phyloP scores from a whole-genome alignment of 2,113 vertebrate species.

The Aramus guarauna region DNA sequence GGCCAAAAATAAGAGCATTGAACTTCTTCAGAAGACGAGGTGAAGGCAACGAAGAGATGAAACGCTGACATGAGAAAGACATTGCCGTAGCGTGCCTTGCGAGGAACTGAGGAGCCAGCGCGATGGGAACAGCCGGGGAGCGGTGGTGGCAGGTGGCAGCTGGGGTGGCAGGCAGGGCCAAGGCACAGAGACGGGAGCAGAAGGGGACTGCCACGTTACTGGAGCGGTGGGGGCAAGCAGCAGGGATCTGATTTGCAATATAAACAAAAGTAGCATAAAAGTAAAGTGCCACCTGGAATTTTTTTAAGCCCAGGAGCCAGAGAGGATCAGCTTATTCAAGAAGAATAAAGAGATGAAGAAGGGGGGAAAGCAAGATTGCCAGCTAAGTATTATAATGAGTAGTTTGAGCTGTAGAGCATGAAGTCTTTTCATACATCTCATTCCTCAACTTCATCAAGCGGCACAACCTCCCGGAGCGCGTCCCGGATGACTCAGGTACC shows the following conservation, averaged over 20 bases:
- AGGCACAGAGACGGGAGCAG: background rate
- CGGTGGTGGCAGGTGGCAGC: background rate
- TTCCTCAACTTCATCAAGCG: background rate
- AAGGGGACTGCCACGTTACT: background rate
- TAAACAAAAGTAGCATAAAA: background rate
- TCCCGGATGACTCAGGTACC: rapidly evolving
- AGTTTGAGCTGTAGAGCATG: background rate
- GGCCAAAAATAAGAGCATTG: background rate
- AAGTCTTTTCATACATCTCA: background rate
- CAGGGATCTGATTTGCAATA: background rate
- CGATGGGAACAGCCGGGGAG: background rate
- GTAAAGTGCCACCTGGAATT: background rate
- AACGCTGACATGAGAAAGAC: background rate
- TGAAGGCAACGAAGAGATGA: background rate
- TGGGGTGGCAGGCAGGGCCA: background rate
- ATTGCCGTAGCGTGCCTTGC: rapidly evolving
- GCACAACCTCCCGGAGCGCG: background rate
- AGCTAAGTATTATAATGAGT: background rate
- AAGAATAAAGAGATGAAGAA: background rate
- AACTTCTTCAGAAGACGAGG: background rate
- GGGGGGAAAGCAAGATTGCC: background rate
- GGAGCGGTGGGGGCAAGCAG: background rate
- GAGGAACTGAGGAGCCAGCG: background rate
- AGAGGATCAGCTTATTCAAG: background rate
- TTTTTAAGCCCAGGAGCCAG: background rate